Base-by-base conservation (phyloP, 2,113 vertebrate species). In the Symphodus melops region DNA sequence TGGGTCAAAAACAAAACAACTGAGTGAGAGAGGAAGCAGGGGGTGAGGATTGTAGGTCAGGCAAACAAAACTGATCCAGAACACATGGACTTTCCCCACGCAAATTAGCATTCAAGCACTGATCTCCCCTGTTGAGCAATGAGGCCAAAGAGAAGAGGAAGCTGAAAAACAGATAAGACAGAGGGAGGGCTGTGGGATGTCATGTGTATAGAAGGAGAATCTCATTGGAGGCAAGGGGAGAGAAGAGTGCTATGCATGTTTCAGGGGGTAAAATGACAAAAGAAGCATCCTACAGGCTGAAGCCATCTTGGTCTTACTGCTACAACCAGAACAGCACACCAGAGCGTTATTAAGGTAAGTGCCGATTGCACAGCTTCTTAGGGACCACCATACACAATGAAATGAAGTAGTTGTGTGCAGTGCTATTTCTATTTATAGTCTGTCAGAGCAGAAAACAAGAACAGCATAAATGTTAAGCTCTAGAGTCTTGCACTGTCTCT, bases 31-130 rank as follows among this genome's bases (percentile, higher is more conserved):
- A 64, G 65, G 21, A 52, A 59, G 42, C 56, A 42, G 60, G 55
- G 55, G 77, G 57, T 83, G 79, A 77, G 75, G 81, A 84, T 67
- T 82, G 59, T 52, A 64, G 85, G 83, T 78, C 67, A 84, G 86
- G 88, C 85, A 92, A 92, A 90, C 87, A 93, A 92, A 89, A 88
- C 70, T 46, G 62, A 84, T 87, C 89, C 68, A 74, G 71, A 86
- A 83, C 87, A 87, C 81, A 92, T 88, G 87, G 80, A 92, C 89
- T 88, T 88, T 88, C 79, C 84, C 88, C 89, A 88, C 60, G 55
- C 92, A 89, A 94, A 93, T 91, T 88, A 92, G 92, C 89, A 93
- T 93, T 92, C 93, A 88, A 76, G 86, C 79, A 90, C 72, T 58
- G 87, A 77, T 82, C 87, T 89, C 82, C 74, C 46, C 79, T 68